These are phyloP conservation scores for Cabera pusaria DNA, from an alignment of 2,888 invertebrate genomes.

Conservation along the genomic window DNA sequence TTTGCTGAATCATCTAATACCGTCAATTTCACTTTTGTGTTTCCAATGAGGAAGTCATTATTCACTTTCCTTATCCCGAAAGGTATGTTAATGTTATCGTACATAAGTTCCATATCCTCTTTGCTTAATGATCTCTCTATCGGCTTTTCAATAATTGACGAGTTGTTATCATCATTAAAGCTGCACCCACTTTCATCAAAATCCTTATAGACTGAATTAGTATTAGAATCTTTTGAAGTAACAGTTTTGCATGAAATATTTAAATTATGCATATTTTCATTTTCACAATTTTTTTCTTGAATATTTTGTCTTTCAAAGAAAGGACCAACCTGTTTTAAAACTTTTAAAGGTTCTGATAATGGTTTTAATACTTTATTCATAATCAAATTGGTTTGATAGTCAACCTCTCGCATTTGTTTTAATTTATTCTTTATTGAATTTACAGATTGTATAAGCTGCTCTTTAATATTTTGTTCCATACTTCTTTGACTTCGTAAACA, in stretches of 20 bases:
- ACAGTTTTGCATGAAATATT: too few species aligned
- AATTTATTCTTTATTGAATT: constrained; percentile 3
- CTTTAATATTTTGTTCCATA: constrained; percentile 2
- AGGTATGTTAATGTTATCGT: not conserved
- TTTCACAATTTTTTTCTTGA: constrained; percentile 4
- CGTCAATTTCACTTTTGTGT: not conserved
- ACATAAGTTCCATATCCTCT: not conserved
- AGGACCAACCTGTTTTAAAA: too few species aligned
- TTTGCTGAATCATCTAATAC: not conserved
- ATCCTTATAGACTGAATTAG: not conserved
- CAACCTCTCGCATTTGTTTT: not conserved
- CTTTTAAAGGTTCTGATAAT: constrained; percentile 5
- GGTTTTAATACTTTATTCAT: constrained; percentile 8
- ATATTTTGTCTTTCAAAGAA: too few species aligned
- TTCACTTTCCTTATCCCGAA: not conserved
- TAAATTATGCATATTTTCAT: not conserved
- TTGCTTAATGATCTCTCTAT: not conserved
- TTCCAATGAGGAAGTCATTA: not conserved
- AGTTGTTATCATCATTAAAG: not conserved
- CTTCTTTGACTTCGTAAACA: not conserved
- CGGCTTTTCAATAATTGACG: not conserved
- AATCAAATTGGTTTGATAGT: not conserved
- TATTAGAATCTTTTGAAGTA: not conserved
- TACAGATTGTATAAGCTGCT: constrained; percentile 5
- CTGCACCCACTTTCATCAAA: not conserved